Base-by-base conservation (phyloP, 1,140 invertebrate genomes). In the Berghia stephanieae region DNA sequence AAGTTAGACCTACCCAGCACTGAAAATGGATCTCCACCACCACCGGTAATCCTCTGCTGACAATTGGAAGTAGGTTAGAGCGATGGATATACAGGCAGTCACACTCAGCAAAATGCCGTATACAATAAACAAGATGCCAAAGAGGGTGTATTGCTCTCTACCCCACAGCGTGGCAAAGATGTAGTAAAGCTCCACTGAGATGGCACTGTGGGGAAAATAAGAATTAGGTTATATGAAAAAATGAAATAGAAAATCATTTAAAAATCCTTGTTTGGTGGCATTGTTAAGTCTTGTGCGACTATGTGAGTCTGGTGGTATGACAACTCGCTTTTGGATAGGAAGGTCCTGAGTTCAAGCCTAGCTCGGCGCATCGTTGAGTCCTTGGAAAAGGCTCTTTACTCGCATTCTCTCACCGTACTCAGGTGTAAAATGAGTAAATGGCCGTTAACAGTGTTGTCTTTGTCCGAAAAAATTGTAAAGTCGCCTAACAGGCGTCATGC, bases 121-220 rank as follows among this genome's bases (percentile, higher is more conserved):
- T 24, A 91, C 90, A 55, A 91, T 86, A 63, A 90, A 90, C 31
- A 92, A 82, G 55, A 91, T 91, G 27, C 90, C 90, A 78, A 90
- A 92, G 21, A 92, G 81, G 1, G 88, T 89, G 79, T 90, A 92
- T 75, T 91, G 90, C 77, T 92, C 91, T 34, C 91, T 84, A 5
- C 91, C 91, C 91, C 91, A 92, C 6, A 92, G 81, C 1, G 91
- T 92, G 63, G 91, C 89, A 86, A 91, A 91, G 71, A 92, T 91
- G 82, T 92, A 92, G 80, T 92, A 92, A 78, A 92, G 82, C 82
- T 92, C 91, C 34, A 92, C 91, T 34, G 91, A 91, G 38, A 92
- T 91, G 36, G 91, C 91, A 87, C 91, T 91, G 86, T 42, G 85
- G 82, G 31, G 31, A 78, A 44, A 69, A 36, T 13, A 16, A 73